These are phyloP conservation scores for Hemaris fuciformis DNA, from an alignment of 2,888 invertebrate genomes.

Conservation along the genomic window DNA sequence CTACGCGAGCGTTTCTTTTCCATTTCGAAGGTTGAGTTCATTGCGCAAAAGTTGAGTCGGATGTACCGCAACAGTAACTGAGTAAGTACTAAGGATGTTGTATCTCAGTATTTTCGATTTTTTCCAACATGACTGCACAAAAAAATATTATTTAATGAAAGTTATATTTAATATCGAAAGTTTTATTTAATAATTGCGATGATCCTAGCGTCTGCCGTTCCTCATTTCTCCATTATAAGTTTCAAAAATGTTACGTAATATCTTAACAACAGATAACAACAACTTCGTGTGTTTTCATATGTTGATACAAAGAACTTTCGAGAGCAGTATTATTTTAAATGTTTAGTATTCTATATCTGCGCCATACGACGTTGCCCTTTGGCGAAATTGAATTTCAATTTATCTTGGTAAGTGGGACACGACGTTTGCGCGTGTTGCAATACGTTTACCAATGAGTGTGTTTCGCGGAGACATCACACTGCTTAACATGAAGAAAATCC, in stretches of 20 bases:
- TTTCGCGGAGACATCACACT: slow-evolving; percentile 54
- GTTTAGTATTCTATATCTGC: slow-evolving; percentile 48
- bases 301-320: slow-evolving; percentile 12
- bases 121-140: not conserved
- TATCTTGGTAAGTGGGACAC: slow-evolving; percentile 73
- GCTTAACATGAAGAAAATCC: slow-evolving; percentile 33
- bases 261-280: not conserved
- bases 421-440: slow-evolving; percentile 61
- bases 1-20: slow-evolving; percentile 65
- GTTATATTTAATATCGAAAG: not conserved
- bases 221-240: too few species aligned
- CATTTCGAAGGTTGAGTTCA: slow-evolving; percentile 62
- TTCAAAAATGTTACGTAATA: too few species aligned
- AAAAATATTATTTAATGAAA: not conserved
- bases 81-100: slow-evolving; percentile 54
- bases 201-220: too few species aligned
- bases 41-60: slow-evolving; percentile 61
- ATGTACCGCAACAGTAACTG: slow-evolving; percentile 56
- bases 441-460: slow-evolving; percentile 60
- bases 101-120: slow-evolving; percentile 2
- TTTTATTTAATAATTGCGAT: too few species aligned
- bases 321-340: slow-evolving; percentile 22
- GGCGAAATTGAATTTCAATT: slow-evolving; percentile 77
- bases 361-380: slow-evolving; percentile 66
- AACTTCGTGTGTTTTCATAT: not conserved